These are phyloP conservation scores for Leptonema lineaticorne DNA, from an alignment of 1,140 invertebrate genomes.

Conservation along the genomic window DNA sequence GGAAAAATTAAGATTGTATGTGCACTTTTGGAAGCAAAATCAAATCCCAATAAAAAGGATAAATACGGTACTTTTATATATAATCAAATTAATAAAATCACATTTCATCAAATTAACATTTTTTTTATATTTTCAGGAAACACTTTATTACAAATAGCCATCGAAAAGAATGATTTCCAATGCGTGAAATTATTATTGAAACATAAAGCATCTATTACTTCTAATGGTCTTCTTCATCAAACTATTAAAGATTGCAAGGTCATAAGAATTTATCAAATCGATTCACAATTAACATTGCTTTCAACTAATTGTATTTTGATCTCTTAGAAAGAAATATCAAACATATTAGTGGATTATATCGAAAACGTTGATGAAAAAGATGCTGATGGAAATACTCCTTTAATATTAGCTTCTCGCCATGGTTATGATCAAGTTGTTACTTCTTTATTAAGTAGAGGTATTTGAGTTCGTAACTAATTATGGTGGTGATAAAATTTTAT, in stretches of 20 bases:
- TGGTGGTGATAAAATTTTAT: background rate
- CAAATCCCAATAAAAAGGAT: conserved; percentile 20
- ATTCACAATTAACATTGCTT: background rate
- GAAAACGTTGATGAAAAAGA: background rate
- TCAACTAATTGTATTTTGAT: too few relatives aligned
- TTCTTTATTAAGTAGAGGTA: background rate
- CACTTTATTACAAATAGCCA: background rate
- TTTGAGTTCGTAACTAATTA: background rate
- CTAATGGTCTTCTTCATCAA: background rate
- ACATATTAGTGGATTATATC: background rate
- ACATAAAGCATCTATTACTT: background rate
- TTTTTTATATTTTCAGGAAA: background rate
- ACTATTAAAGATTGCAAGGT: background rate
- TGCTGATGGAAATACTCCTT: background rate
- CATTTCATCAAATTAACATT: background rate
- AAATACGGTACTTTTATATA: background rate
- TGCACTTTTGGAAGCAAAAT: conserved; percentile 18
- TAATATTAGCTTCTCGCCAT: background rate
- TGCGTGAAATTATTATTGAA: background rate
- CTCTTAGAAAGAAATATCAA: background rate
- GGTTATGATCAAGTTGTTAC: background rate
- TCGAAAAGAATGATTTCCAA: background rate
- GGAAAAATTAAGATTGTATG: conserved; percentile 14
- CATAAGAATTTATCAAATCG: background rate
- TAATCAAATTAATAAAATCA: background rate